Evolutionary conservation across 2,113 vertebrate genomes (phyloP).

Genomic region (Eleginops maclovinus): DNA sequence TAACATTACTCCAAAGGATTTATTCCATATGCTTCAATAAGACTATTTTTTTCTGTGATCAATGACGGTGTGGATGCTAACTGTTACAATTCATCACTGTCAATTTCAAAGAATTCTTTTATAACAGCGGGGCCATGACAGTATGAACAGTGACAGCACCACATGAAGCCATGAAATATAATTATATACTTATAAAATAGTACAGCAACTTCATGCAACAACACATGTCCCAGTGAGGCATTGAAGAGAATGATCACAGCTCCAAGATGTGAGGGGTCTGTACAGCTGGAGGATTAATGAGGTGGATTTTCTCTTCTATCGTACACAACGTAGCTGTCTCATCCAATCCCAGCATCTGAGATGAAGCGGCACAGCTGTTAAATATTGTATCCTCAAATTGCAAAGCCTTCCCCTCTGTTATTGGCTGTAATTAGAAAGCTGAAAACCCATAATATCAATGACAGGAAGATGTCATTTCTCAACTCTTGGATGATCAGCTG

Average conservation of each 20-base stretch:
- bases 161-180: conserved; percentile 19
- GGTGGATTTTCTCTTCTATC: conserved; percentile 38
- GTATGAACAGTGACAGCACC: conserved; percentile 7
- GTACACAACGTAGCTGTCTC: conserved; percentile 42
- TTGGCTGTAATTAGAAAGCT: conserved; percentile 47
- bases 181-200: conserved; percentile 32
- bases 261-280: conserved; percentile 21
- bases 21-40: conserved; percentile 34
- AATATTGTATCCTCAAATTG: conserved; percentile 13
- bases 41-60: conserved; percentile 47
- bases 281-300: conserved; percentile 64
- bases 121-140: background rate
- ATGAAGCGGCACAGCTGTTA: conserved; percentile 49
- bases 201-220: background rate
- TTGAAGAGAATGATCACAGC: conserved; percentile 37
- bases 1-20: conserved; percentile 29
- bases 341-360: conserved; percentile 45
- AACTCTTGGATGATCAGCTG: conserved; percentile 17
- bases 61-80: conserved; percentile 20
- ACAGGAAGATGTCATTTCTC: background rate
- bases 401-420: conserved; percentile 19
- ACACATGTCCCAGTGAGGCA: background rate
- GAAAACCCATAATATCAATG: conserved; percentile 37
- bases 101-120: conserved; percentile 30
- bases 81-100: conserved; percentile 40